A percentile compares a stretch with the other conserved stretches of the same genome.
Conservation (phyloP, 2,888 invertebrate species). For the Drosophila bunnanda region DNA sequence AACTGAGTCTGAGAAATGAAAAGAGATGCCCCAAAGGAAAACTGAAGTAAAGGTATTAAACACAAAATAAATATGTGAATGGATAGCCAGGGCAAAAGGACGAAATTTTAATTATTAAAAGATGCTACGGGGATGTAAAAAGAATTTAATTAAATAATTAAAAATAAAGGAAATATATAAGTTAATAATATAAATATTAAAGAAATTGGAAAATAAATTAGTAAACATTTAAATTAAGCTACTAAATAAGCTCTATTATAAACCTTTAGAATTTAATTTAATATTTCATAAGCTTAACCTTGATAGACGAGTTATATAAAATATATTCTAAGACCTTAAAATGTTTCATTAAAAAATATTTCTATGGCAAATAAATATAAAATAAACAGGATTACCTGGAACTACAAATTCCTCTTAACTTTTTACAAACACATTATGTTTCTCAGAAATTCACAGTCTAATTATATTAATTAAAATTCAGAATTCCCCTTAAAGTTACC, state of each 20-base stretch:
- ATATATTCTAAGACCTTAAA: background rate
- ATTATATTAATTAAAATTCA: background rate
- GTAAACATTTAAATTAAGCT: background rate
- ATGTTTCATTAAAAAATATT: background rate
- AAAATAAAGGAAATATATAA: background rate
- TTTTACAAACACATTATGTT: background rate
- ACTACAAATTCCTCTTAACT: too few relatives aligned
- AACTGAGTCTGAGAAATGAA: conserved; percentile 4
- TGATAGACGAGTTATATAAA: background rate
- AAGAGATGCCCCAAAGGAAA: background rate
- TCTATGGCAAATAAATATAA: background rate
- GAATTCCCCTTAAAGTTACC: background rate
- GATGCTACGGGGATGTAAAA: too few relatives aligned
- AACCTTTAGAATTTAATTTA: too few relatives aligned
- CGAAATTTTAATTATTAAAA: background rate
- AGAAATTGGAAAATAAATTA: too few relatives aligned
- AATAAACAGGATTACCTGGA: background rate
- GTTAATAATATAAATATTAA: too few relatives aligned
- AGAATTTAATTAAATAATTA: background rate
- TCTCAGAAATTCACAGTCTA: background rate
- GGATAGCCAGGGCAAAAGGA: background rate
- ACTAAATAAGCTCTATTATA: too few relatives aligned
- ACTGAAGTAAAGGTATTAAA: conserved; percentile 17
- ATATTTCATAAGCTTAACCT: too few relatives aligned
- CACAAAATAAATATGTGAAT: conserved; percentile 3